Evolutionary conservation across 2,888 invertebrate species (phyloP), one percentile per base, ranked within the genome.

Genomic region (Ichneumoninae sp.): DNA sequence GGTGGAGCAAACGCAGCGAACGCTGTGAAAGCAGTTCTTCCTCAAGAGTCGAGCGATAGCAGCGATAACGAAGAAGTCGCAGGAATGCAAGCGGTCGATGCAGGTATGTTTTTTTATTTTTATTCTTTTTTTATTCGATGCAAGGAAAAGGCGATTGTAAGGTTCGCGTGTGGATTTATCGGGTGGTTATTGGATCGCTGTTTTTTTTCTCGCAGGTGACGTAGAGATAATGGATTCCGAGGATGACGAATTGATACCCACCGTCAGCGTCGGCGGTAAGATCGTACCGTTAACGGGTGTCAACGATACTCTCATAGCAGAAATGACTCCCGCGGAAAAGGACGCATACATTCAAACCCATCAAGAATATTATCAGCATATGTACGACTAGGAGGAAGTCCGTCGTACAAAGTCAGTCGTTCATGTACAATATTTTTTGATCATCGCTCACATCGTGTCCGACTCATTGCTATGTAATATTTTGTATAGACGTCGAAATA

Each of bases 341-440:
- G 98, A 98, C 92, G 96, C 97, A 54, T 99, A 99, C 94, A 98
- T 99, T 89, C 97, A 98, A 94, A 96, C 97, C 62, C 98, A 98
- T 93, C 98, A 98, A 93, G 98, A 99, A 93, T 97, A 97, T 94
- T 98, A 98, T 94, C 97, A 98, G 88, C 97, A 98, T 93, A 97
- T 98, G 95, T 97, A 96, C 91, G 97, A 97, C 94, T 98, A 94
- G 93, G 86, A 72, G 44, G 68, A 69, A 71, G 54, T 54, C 54
- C 52, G 62, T 76, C 62, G 62, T 30, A 30, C 16, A 1, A 30
- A 30, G 86, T 83, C 69, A 62, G 50, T 66, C 40, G 47, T 40
- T 88, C 86, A 47, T 6, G 62, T 26, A 50, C 30, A n/a, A 54
- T 80, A 72, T 80, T 70, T 71, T 52, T 60, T 22, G 44, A 65